These are phyloP conservation scores for Actenoides lindsayi DNA, from an alignment of 2,113 vertebrate species.

Conservation along the genomic window DNA sequence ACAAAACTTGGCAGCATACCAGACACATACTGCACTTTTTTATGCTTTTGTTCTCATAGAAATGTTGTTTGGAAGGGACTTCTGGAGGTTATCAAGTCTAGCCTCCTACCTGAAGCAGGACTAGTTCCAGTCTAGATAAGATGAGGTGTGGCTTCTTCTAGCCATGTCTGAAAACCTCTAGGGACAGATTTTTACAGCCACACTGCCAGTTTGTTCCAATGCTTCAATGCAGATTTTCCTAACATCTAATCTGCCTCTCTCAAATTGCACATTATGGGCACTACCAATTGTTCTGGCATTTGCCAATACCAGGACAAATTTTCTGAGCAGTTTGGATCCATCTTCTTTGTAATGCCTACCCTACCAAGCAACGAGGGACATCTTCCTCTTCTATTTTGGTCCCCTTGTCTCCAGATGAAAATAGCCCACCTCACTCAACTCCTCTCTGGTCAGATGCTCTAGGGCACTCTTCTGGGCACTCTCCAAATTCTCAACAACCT, in stretches of 20 bases:
- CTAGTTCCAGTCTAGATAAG: not conserved
- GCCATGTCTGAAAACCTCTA: not conserved
- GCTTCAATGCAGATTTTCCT: not conserved
- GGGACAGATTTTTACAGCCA: not conserved
- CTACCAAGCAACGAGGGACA: not conserved
- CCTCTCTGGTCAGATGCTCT: not conserved
- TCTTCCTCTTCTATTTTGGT: not conserved
- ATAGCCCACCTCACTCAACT: not conserved
- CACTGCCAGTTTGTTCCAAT: not conserved
- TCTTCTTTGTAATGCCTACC: not conserved
- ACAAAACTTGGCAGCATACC: not conserved
- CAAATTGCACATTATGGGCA: not conserved
- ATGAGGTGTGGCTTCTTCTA: not conserved
- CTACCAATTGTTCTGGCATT: not conserved
- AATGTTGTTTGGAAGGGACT: not conserved
- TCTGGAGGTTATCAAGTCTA: not conserved
- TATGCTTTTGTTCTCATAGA: not conserved
- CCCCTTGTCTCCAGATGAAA: not conserved
- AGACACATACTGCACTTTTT: not conserved
- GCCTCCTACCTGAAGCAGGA: not conserved
- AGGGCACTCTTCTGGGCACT: not conserved
- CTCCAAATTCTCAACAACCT: not conserved
- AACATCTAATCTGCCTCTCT: not conserved
- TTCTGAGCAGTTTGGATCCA: not conserved
- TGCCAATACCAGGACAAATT: not conserved